Evolutionary conservation across 2,113 vertebrate genomes (phyloP).

Genomic region (Psettodes erumei): DNA sequence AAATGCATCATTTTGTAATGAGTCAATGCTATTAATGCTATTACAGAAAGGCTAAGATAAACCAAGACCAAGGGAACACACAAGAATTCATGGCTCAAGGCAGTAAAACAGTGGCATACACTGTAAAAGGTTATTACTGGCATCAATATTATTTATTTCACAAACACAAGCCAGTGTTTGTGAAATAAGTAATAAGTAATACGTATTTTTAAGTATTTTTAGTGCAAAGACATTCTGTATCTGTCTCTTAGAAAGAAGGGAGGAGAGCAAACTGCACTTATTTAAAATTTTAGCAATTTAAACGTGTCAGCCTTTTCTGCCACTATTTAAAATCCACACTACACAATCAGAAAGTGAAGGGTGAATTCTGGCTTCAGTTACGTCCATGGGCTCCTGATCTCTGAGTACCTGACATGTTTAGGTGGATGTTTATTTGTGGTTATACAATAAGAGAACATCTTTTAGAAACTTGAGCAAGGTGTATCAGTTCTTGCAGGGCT

Average conservation of each 20-base stretch:
- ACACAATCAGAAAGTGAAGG: background rate
- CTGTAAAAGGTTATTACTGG: background rate
- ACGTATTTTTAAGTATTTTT: no score
- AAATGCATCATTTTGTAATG: background rate
- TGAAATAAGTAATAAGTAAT: no score
- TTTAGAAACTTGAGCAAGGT: no score
- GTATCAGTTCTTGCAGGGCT: background rate
- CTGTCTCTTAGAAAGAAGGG: background rate
- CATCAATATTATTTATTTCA: background rate
- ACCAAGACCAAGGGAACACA: background rate
- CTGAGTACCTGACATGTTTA: background rate
- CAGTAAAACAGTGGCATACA: background rate
- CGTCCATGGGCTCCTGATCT: background rate
- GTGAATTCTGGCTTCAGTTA: background rate
- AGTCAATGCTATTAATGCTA: background rate
- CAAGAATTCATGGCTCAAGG: background rate
- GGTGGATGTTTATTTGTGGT: slow-evolving; percentile 1
- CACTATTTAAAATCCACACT: background rate
- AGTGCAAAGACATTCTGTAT: background rate
- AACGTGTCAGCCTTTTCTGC: background rate
- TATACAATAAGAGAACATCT: background rate
- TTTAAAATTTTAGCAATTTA: background rate
- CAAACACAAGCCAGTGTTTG: background rate
- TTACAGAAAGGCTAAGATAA: background rate
- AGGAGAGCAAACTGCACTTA: background rate